These are phyloP conservation scores for Phocides pigmalion DNA, from an alignment of 1,140 invertebrate genomes.

Conservation along the genomic window DNA sequence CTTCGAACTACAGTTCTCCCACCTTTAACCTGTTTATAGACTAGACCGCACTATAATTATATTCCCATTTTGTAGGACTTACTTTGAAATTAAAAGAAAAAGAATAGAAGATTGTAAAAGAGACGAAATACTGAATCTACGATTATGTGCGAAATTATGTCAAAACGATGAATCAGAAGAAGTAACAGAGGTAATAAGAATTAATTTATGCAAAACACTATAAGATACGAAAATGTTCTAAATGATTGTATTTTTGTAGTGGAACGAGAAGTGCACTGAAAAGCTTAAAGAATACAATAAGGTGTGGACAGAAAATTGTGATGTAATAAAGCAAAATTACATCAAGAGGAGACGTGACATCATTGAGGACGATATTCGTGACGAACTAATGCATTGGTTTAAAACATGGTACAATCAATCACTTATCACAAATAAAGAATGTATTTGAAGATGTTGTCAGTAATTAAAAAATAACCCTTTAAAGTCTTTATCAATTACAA, in stretches of 20 bases:
- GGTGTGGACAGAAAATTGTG: constrained; percentile 38
- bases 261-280: constrained; percentile 30
- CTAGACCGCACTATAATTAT: too few species aligned
- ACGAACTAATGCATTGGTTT: constrained; percentile 62
- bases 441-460: too few species aligned
- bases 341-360: constrained; percentile 42
- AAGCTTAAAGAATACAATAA: constrained; percentile 37
- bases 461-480: too few species aligned
- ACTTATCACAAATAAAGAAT: too few species aligned
- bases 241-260: constrained; percentile 26
- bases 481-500: neutral
- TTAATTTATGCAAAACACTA: neutral
- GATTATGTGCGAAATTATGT: constrained; percentile 34
- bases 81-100: constrained; percentile 59
- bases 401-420: constrained; percentile 56
- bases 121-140: constrained; percentile 53
- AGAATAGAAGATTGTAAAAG: constrained; percentile 44
- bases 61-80: constrained; percentile 43
- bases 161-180: constrained; percentile 26
- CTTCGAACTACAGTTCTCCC: too few species aligned
- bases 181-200: constrained; percentile 32
- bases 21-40: too few species aligned
- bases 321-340: constrained; percentile 43
- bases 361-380: constrained; percentile 52
- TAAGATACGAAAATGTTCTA: too few species aligned